Conservation (phyloP, 2,113 vertebrate genomes). For the Nansenia antarctica region DNA sequence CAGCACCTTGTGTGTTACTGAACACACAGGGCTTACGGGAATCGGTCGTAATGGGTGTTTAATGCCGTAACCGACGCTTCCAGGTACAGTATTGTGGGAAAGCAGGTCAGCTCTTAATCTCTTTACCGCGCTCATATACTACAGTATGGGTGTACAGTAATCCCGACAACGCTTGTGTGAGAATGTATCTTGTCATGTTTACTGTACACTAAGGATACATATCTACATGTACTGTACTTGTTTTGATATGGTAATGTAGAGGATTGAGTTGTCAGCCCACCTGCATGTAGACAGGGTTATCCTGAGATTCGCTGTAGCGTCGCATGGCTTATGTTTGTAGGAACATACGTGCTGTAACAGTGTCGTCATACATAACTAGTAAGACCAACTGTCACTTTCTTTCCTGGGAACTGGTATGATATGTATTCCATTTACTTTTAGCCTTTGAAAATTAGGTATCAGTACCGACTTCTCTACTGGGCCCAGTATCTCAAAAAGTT, state of each 20-base stretch:
- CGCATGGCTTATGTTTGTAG: not conserved
- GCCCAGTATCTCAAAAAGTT: no score
- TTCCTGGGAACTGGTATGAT: no score
- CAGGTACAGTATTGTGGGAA: constrained; percentile 55
- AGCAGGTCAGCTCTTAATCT: constrained; percentile 65
- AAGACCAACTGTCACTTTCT: no score
- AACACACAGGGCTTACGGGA: constrained; percentile 49
- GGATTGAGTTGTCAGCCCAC: not conserved
- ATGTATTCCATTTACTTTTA: not conserved
- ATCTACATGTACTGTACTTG: not conserved
- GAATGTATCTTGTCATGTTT: constrained; percentile 32
- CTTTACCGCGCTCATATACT: constrained; percentile 30
- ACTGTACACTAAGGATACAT: constrained; percentile 34
- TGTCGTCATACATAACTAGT: no score
- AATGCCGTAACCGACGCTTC: constrained; percentile 43
- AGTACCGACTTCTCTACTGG: not conserved
- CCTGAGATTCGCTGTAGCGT: not conserved
- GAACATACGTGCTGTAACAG: not conserved
- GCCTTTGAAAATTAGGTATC: not conserved
- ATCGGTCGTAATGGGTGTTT: constrained; percentile 55
- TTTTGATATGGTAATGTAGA: not conserved
- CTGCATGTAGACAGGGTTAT: constrained; percentile 1
- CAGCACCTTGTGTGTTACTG: constrained; percentile 48
- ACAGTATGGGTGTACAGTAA: no score
- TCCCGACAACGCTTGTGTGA: constrained; percentile 32